These are phyloP conservation scores for Equus przewalskii DNA, from an alignment of 2,113 vertebrate species.

Conservation along the genomic window DNA sequence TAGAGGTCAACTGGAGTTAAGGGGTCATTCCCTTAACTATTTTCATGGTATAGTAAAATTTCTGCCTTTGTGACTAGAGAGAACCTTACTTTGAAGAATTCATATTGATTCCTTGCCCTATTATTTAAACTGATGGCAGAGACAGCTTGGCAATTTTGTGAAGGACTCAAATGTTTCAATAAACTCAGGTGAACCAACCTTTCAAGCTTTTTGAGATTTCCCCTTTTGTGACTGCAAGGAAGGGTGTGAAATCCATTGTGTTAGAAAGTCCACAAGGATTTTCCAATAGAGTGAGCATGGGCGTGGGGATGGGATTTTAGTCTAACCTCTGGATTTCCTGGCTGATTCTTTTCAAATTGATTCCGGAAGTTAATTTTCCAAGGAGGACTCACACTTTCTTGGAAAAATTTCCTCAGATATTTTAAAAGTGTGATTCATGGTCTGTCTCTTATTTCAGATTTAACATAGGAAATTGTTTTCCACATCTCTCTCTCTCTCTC, in stretches of 20 bases:
- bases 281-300: not conserved
- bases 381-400: slow-evolving; percentile 17
- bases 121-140: slow-evolving; percentile 12
- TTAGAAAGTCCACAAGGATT: not conserved
- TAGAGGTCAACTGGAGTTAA: not conserved
- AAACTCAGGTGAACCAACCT: slow-evolving; percentile 43
- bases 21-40: not conserved
- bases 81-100: not conserved
- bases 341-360: slow-evolving; percentile 55
- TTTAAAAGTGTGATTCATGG: slow-evolving; percentile 66
- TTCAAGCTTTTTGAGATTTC: slow-evolving; percentile 16
- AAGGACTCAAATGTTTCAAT: not conserved
- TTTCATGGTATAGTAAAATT: not conserved
- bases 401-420: not conserved
- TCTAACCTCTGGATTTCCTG: slow-evolving; percentile 65
- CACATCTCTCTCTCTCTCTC: not conserved
- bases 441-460: slow-evolving; percentile 9
- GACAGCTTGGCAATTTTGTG: not conserved
- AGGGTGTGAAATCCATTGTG: slow-evolving; percentile 30
- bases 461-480: not conserved
- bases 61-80: not conserved
- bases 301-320: slow-evolving; percentile 56
- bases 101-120: not conserved
- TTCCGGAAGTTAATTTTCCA: slow-evolving; percentile 48
- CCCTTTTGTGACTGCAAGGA: slow-evolving; percentile 18